Evolutionary conservation across 1,140 invertebrate genomes (phyloP).

Genomic region (Bemisia tabaci): DNA sequence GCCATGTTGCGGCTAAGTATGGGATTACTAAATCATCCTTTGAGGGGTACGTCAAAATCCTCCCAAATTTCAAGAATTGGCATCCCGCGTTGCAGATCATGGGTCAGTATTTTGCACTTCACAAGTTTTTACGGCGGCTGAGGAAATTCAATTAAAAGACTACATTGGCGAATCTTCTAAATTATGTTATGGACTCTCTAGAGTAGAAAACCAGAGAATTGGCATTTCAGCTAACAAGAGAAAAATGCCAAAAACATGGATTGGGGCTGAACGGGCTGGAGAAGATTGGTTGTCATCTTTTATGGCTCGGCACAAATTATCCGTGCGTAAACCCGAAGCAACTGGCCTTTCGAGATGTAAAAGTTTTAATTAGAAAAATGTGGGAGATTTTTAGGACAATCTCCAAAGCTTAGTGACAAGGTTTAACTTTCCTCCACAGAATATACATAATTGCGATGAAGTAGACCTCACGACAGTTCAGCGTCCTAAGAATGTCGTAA

Average conservation of each 20-base stretch:
- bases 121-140: background rate
- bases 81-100: background rate
- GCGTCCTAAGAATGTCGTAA: conserved; percentile 26
- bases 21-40: background rate
- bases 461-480: conserved; percentile 32
- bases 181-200: conserved; percentile 27
- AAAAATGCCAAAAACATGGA: conserved; percentile 26
- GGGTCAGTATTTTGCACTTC: background rate
- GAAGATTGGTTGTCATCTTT: conserved; percentile 34
- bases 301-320: conserved; percentile 33
- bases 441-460: conserved; percentile 35
- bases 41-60: background rate
- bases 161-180: background rate
- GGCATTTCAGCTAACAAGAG: conserved; percentile 27
- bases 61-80: background rate
- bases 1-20: background rate
- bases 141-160: background rate
- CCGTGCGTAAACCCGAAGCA: conserved; percentile 30
- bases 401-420: conserved; percentile 24
- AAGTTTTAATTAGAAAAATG: conserved; percentile 33
- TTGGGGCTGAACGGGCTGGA: conserved; percentile 27
- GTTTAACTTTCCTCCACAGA: conserved; percentile 21
- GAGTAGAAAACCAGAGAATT: conserved; percentile 28
- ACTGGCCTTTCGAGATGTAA: conserved; percentile 33
- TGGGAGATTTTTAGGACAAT: conserved; percentile 27